phyloP scores from a whole-genome alignment of 2,888 invertebrate genomes.

The Amblyteles armatorius region DNA sequence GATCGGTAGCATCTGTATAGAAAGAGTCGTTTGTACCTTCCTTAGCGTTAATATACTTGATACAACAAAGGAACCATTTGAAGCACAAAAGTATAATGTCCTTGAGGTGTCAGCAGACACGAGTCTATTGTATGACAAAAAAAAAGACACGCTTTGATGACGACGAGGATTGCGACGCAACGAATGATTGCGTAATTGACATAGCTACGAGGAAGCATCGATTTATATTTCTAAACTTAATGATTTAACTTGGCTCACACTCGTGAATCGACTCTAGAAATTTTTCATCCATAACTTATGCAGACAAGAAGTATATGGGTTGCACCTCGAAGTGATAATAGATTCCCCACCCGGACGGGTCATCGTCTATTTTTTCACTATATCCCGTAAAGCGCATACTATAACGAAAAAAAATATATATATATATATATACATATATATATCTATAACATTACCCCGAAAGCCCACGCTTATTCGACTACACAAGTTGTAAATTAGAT shows the following conservation, averaged over 20 bases:
- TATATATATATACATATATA: conserved; percentile 36
- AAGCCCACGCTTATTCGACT: conserved; percentile 65
- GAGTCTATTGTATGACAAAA: conserved; percentile 1
- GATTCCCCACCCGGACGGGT: conserved; percentile 29
- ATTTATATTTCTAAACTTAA: conserved; percentile 47
- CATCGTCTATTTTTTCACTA: conserved; percentile 70
- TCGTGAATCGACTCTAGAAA: conserved; percentile 8
- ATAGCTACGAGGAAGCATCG: conserved; percentile 21
- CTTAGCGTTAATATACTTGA: conserved; percentile 35
- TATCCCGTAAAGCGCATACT: conserved; percentile 39
- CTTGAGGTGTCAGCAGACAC: conserved; percentile 1
- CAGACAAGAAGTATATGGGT: conserved; percentile 22
- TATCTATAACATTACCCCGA: conserved; percentile 32
- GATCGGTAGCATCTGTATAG: conserved; percentile 17
- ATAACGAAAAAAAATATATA: conserved; percentile 20
- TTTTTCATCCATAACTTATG: conserved; percentile 26
- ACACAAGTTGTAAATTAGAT: conserved; percentile 45
- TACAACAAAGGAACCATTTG: conserved; percentile 34
- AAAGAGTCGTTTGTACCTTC: conserved; percentile 56
- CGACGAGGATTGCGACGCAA: background rate
- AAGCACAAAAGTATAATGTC: conserved; percentile 49
- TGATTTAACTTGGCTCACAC: conserved; percentile 9
- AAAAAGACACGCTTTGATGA: background rate
- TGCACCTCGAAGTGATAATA: conserved; percentile 36
- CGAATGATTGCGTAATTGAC: conserved; percentile 12